A percentile compares a stretch with the other conserved stretches of the same genome.
Evolutionary conservation across 2,113 vertebrate species (phyloP).

Genomic region (Hystrix cristata): DNA sequence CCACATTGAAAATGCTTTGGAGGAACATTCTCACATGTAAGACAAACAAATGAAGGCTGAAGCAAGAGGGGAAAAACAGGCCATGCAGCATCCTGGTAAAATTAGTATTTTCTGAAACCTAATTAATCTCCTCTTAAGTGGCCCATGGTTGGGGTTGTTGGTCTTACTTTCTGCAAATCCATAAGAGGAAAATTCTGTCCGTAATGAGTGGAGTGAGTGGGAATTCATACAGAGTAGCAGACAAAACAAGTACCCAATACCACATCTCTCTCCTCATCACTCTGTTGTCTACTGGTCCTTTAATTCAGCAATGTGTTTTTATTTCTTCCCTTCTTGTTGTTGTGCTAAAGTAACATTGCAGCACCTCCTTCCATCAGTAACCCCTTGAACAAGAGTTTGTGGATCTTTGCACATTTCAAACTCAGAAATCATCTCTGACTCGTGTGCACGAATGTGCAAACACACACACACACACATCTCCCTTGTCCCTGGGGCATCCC

Average conservation of each 20-base stretch:
- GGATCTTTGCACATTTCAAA: neutral
- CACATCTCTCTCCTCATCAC: neutral
- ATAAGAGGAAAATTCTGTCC: neutral
- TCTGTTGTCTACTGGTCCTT: neutral
- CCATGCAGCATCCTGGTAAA: neutral
- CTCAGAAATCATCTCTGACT: neutral
- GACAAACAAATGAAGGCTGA: neutral
- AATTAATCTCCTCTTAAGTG: neutral
- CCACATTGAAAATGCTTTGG: neutral
- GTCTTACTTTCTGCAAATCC: neutral
- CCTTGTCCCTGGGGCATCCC: neutral
- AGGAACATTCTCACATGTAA: neutral
- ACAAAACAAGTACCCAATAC: neutral
- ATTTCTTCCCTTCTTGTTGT: neutral
- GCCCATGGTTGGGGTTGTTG: neutral
- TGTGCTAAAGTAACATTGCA: neutral
- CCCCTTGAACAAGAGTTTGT: neutral
- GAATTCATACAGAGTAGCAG: neutral
- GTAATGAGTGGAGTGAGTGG: neutral
- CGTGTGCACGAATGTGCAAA: neutral
- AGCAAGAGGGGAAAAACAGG: neutral
- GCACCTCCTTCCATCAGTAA: too few relatives aligned
- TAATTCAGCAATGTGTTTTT: neutral
- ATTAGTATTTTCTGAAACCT: neutral
- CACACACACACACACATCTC: neutral